phyloP scores from a whole-genome alignment of 2,797 vertebrate species.

The Sylvia borin region DNA sequence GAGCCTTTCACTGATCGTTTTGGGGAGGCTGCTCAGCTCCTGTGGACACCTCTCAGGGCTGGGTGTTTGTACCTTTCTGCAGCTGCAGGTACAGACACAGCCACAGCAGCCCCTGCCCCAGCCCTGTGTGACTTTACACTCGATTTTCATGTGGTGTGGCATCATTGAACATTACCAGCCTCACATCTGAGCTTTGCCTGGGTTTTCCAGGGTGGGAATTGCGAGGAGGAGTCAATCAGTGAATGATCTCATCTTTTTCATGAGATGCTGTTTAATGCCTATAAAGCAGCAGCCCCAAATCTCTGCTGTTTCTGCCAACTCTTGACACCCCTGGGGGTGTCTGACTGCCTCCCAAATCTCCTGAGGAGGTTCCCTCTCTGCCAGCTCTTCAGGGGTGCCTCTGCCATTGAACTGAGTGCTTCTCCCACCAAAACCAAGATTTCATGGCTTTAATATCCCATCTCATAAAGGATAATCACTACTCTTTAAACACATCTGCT shows the following conservation, averaged over 20 bases:
- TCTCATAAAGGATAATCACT: conserved; percentile 55
- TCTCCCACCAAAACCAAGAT: background rate
- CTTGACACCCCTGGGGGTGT: background rate
- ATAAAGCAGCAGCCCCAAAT: background rate
- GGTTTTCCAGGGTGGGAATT: background rate
- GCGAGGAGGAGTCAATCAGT: background rate
- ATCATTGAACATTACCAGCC: fast-evolving
- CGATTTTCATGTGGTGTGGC: background rate
- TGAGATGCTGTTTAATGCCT: background rate
- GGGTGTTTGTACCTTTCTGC: fast-evolving
- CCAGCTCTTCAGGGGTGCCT: background rate
- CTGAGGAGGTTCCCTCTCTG: background rate
- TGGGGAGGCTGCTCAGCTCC: background rate
- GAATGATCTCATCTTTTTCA: background rate
- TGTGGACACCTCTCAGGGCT: background rate
- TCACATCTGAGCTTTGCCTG: background rate
- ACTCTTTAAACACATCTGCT: conserved; percentile 36
- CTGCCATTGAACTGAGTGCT: background rate
- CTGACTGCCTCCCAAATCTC: background rate
- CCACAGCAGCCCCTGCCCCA: background rate
- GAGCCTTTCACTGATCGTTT: background rate
- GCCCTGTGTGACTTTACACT: background rate
- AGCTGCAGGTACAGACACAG: background rate
- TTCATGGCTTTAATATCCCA: conserved; percentile 22
- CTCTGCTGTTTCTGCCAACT: background rate